Conservation (phyloP, 2,797 vertebrate genomes). For the Siniperca obscura region DNA sequence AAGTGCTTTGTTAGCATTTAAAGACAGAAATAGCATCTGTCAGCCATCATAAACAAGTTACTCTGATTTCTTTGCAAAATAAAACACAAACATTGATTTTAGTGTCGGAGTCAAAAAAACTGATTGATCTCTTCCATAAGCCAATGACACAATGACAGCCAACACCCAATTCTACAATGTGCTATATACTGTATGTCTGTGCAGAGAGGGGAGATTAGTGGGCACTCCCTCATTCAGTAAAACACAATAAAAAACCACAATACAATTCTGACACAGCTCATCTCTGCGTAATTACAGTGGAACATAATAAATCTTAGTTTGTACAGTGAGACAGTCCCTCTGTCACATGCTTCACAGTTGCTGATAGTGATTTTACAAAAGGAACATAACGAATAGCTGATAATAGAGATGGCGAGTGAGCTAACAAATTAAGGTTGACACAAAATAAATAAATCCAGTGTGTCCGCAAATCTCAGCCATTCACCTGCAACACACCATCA, state of each 20-base stretch:
- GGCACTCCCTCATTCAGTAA: not conserved
- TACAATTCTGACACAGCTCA: not conserved
- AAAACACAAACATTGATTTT: constrained; percentile 32
- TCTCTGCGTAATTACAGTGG: constrained; percentile 29
- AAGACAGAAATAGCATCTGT: not conserved
- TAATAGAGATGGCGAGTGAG: not conserved
- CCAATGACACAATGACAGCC: constrained; percentile 32
- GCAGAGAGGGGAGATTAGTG: constrained; percentile 6
- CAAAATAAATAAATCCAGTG: not conserved
- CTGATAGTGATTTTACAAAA: constrained; percentile 17
- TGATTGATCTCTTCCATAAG: constrained; percentile 34
- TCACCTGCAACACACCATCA: not conserved
- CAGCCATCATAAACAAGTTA: not conserved
- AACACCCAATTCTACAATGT: constrained; percentile 21
- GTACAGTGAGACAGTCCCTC: constrained; percentile 27
- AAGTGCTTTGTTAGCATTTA: constrained; percentile 5
- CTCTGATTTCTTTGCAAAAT: constrained; percentile 23
- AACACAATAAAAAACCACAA: constrained; percentile 52
- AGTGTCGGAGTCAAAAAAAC: not conserved
- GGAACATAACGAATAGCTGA: constrained; percentile 1
- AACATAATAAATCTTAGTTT: constrained; percentile 41
- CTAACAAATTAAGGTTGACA: constrained; percentile 2
- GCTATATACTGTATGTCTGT: not conserved
- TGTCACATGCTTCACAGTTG: constrained; percentile 9
- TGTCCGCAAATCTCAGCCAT: not conserved